phyloP scores from a whole-genome alignment of 2,888 invertebrate species.

The Esperia sulphurella region DNA sequence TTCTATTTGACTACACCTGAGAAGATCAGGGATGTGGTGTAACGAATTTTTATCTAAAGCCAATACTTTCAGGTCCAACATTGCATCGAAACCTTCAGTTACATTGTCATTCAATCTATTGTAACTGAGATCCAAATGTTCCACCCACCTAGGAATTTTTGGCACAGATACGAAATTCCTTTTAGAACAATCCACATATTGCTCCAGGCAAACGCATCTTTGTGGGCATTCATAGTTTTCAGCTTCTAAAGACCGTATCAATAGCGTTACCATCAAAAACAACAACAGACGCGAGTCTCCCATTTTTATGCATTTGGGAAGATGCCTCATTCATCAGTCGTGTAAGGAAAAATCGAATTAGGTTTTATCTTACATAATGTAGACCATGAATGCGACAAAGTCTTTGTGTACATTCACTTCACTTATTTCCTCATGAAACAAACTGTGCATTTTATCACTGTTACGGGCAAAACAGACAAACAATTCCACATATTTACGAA shows the following conservation, averaged over 20 bases:
- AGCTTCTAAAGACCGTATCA: conserved; percentile 46
- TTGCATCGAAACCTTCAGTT: conserved; percentile 52
- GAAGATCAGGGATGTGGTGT: conserved; percentile 76
- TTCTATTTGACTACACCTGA: conserved; percentile 72
- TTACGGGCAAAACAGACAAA: conserved; percentile 35
- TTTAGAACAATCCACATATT: conserved; percentile 87
- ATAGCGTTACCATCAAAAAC: conserved; percentile 49
- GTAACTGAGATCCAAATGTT: conserved; percentile 83
- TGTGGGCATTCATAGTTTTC: conserved; percentile 81
- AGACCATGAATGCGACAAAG: conserved; percentile 31
- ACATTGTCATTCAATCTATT: conserved; percentile 66
- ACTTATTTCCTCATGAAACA: conserved; percentile 38
- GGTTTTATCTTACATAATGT: conserved; percentile 65
- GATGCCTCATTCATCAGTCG: conserved; percentile 46
- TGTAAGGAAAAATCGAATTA: conserved; percentile 20
- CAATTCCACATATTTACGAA: conserved; percentile 54
- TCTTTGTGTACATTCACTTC: conserved; percentile 34
- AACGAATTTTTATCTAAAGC: conserved; percentile 80
- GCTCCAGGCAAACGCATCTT: conserved; percentile 85
- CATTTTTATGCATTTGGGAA: conserved; percentile 70
- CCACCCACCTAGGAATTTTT: conserved; percentile 87
- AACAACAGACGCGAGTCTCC: conserved; percentile 69
- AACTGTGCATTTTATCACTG: conserved; percentile 48
- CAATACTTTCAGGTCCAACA: conserved; percentile 52
- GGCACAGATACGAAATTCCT: conserved; percentile 85